Percentiles rank a stretch among this genome's conserved stretches.
These are phyloP conservation scores for Heliconius hewitsoni DNA, from an alignment of 1,140 invertebrate species.

Conservation along the genomic window DNA sequence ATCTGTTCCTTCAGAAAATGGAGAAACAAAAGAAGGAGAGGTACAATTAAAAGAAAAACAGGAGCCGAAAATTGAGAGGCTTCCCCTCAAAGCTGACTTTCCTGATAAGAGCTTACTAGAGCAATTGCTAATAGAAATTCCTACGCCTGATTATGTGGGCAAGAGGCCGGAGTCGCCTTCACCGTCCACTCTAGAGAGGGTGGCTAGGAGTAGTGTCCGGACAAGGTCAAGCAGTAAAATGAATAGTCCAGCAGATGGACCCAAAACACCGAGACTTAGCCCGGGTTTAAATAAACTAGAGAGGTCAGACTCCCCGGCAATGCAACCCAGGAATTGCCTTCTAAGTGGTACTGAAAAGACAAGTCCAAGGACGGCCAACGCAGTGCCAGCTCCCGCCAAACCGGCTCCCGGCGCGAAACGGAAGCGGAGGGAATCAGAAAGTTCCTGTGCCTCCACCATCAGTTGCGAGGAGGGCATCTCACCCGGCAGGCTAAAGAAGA, in stretches of 20 bases:
- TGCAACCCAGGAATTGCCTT: slow-evolving; percentile 65
- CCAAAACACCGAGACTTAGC: slow-evolving; percentile 83
- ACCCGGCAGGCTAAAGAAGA: slow-evolving; percentile 65
- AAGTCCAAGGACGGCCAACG: slow-evolving; percentile 56
- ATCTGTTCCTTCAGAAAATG: slow-evolving; percentile 55
- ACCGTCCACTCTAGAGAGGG: slow-evolving; percentile 71
- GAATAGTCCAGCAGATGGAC: slow-evolving; percentile 85
- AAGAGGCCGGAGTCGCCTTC: slow-evolving; percentile 81
- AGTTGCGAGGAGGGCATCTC: slow-evolving; percentile 83
- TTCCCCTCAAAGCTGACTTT: slow-evolving; percentile 78
- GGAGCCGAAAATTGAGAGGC: slow-evolving; percentile 60
- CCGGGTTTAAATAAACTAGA: slow-evolving; percentile 77
- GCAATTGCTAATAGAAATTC: slow-evolving; percentile 90
- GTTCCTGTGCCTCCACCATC: slow-evolving; percentile 84
- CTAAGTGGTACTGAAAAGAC: slow-evolving; percentile 70
- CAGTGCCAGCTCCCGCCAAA: slow-evolving; percentile 48
- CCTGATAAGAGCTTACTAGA: slow-evolving; percentile 86
- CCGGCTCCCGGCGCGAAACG: slow-evolving; percentile 80
- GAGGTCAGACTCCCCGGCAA: slow-evolving; percentile 76
- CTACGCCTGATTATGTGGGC: slow-evolving; percentile 82
- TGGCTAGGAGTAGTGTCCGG: slow-evolving; percentile 80
- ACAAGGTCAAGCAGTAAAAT: slow-evolving; percentile 87
- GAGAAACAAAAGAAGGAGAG: slow-evolving; percentile 47
- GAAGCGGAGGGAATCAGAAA: slow-evolving; percentile 89
- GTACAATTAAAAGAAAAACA: slow-evolving; percentile 50